A percentile compares a stretch with the other conserved stretches of the same genome.
Evolutionary conservation across 2,113 vertebrate species (phyloP).

Genomic region (Pagrus major): DNA sequence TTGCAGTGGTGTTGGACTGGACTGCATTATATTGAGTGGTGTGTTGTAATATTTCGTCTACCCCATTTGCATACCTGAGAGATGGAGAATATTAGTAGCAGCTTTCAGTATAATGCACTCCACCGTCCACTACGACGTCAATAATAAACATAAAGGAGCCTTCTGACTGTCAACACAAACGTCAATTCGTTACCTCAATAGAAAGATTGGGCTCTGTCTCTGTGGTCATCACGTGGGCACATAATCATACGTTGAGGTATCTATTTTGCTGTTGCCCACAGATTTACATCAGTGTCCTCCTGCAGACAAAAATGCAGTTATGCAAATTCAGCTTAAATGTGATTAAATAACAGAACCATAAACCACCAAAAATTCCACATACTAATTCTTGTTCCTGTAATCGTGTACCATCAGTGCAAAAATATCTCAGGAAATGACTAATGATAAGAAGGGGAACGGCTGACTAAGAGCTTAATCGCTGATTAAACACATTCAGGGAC

Average conservation of each 20-base stretch:
- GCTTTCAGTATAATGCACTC: no score
- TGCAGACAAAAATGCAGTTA: conserved; percentile 28
- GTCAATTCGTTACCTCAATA: conserved; percentile 20
- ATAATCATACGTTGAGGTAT: conserved; percentile 9
- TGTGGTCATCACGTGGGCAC: conserved; percentile 23
- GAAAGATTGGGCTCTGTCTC: conserved; percentile 10
- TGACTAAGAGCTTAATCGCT: conserved; percentile 18
- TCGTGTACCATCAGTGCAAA: conserved; percentile 11
- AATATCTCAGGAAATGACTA: conserved; percentile 23
- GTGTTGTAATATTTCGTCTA: no score
- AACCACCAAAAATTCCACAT: background rate
- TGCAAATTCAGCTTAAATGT: conserved; percentile 22
- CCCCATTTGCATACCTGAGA: no score
- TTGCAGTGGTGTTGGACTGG: no score
- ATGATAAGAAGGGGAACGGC: conserved; percentile 25
- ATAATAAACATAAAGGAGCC: no score
- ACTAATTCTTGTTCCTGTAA: conserved; percentile 6
- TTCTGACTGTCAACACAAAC: no score
- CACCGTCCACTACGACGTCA: no score
- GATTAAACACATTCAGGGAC: conserved; percentile 30
- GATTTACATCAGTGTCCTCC: conserved; percentile 31
- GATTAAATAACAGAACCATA: conserved; percentile 41
- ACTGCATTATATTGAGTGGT: no score
- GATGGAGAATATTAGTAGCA: no score
- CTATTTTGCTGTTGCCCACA: conserved; percentile 25